Base-by-base conservation (phyloP, 1,140 invertebrate species). In the Zaprionus africanus region DNA sequence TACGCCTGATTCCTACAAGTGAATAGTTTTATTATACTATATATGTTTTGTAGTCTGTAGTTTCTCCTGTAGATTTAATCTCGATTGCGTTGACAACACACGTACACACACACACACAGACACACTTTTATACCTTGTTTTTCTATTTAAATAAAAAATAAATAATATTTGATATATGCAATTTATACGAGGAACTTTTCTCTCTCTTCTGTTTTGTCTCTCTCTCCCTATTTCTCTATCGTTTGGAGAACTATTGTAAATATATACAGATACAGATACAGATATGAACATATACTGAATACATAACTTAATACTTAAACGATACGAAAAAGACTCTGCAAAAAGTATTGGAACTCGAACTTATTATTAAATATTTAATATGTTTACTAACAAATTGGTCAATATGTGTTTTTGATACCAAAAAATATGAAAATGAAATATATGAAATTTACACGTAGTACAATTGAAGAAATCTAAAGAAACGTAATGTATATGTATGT, bases 371-470 rank as follows among this genome's bases (percentile, higher is more conserved):
- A 84, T 76, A 81, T 79, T 77, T 74, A 87, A 87, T 83, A 86
- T 79, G 82, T 82, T 87, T 79, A 86, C 65, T 79, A 65, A 78
- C 31, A 69, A 86, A 86, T 87, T 86, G 83, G 82, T 86, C 83
- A 86, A 86, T 83, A 80, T 86, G 83, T 87, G 83, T 83, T 86
- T 84, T 85, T 86, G 85, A 87, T 86, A 86, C 82, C 70, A 81
- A 80, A 64, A 70, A 64, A 62, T 17, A 60, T 22, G 22, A 61
- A 57, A 65, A 54, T 66, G 59, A 83, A 88, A 65, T 85, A 84
- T 90, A 88, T 88, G 68, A 88, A 88, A 85, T 90, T 88, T 87
- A 87, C 84, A 87, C 65, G 84, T 87, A 87, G 84, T 87, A 87
- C 84, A 87, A 87, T 87, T 87, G 75, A 87, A 70, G 71, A 87